These are phyloP conservation scores for Pseudorhombus dupliciocellatus DNA, from an alignment of 2,113 vertebrate species.

Conservation along the genomic window DNA sequence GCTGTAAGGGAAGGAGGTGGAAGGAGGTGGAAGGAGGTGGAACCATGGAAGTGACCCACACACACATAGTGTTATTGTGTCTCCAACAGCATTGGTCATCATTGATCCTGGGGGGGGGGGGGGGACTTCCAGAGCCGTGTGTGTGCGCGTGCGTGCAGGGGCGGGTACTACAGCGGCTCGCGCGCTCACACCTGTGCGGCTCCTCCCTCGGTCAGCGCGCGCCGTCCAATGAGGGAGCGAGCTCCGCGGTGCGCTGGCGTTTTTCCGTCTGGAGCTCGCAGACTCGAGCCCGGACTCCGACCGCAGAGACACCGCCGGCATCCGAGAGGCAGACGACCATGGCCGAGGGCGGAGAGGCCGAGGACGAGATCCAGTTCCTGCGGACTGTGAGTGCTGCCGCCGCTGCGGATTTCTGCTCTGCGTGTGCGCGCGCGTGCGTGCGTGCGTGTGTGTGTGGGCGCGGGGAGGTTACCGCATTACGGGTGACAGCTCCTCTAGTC, in stretches of 20 bases:
- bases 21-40: no score
- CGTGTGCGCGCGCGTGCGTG: background rate
- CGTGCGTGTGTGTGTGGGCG: slow-evolving; percentile 14
- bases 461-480: slow-evolving; percentile 68
- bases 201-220: slow-evolving; percentile 56
- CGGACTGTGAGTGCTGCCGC: slow-evolving; percentile 84
- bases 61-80: no score
- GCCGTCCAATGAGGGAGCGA: slow-evolving; percentile 60
- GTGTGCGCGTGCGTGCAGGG: no score
- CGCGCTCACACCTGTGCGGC: slow-evolving; percentile 58
- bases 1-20: no score
- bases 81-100: no score
- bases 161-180: no score
- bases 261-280: background rate
- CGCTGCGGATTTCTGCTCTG: slow-evolving; percentile 22
- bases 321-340: slow-evolving; percentile 72
- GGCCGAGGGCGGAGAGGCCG: slow-evolving; percentile 89
- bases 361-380: slow-evolving; percentile 92
- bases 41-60: no score
- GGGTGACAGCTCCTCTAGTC: slow-evolving; percentile 44
- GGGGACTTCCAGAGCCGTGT: no score
- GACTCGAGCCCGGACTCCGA: background rate
- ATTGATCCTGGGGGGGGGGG: no score
- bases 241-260: slow-evolving; percentile 12
- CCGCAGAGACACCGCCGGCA: slow-evolving; percentile 17